These are phyloP conservation scores for Aurelia aurita DNA, from an alignment of 30 jellyfish, hydroid and myxozoan genomes.

Conservation along the genomic window DNA sequence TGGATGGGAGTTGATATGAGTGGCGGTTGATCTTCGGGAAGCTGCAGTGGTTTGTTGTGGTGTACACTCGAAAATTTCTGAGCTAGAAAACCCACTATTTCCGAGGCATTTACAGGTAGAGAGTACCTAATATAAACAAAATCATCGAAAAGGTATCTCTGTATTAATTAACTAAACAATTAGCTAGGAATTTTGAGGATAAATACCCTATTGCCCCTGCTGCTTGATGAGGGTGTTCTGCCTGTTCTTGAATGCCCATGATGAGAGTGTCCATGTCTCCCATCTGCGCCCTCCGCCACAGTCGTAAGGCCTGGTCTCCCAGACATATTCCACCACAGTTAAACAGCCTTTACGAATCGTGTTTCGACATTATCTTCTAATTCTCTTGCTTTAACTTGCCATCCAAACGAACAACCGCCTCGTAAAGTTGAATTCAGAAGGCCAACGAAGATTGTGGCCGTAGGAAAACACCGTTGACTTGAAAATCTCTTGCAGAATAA, in stretches of 20 bases:
- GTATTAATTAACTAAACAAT: too few relatives aligned
- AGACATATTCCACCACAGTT: conserved; percentile 64
- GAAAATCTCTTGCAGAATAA: too few relatives aligned
- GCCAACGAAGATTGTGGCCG: not conserved
- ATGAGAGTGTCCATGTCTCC: conserved; percentile 88
- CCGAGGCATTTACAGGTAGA: not conserved
- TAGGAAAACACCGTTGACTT: too few relatives aligned
- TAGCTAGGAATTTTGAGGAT: not conserved
- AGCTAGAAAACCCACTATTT: not conserved
- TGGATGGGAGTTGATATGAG: too few relatives aligned
- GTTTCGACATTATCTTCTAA: conserved; percentile 20
- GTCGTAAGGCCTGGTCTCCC: conserved; percentile 76
- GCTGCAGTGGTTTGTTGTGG: too few relatives aligned
- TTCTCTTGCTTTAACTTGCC: conserved; percentile 1
- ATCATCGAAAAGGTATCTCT: too few relatives aligned
- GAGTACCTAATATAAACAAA: too few relatives aligned
- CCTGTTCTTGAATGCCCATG: conserved; percentile 84
- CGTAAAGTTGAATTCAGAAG: conserved; percentile 8
- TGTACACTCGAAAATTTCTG: too few relatives aligned
- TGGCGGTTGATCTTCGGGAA: too few relatives aligned
- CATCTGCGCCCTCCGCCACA: conserved; percentile 84
- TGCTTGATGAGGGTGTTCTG: conserved; percentile 64
- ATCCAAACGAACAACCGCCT: conserved; percentile 28
- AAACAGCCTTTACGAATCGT: conserved; percentile 29
- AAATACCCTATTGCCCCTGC: conserved; percentile 76